phyloP scores from a whole-genome alignment of 2,113 vertebrate genomes.

The Coracopsis vasa region DNA sequence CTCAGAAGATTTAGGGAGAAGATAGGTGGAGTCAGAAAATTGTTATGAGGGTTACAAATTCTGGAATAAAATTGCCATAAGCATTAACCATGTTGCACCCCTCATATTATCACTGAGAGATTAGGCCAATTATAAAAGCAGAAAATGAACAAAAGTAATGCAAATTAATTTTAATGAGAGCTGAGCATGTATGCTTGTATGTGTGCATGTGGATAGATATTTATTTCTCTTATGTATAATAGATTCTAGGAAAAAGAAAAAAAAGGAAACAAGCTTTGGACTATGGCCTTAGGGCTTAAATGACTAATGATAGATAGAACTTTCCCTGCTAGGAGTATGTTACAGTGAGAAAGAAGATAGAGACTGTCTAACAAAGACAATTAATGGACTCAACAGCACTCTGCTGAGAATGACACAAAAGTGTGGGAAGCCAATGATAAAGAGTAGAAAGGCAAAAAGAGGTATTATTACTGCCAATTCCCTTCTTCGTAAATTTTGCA shows the following conservation, averaged over 20 bases:
- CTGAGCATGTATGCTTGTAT: neutral
- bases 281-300: neutral
- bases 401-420: neutral
- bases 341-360: neutral
- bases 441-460: neutral
- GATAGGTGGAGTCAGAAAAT: neutral
- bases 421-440: neutral
- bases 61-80: neutral
- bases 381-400: neutral
- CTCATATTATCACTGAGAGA: neutral
- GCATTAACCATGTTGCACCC: neutral
- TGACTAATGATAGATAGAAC: neutral
- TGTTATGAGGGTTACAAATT: neutral
- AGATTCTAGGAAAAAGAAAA: neutral
- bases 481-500: neutral
- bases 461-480: neutral
- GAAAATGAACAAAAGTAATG: neutral
- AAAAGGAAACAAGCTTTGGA: neutral
- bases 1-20: neutral
- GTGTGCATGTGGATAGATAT: neutral
- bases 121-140: neutral
- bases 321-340: neutral
- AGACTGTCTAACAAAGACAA: neutral
- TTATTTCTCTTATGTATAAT: neutral
- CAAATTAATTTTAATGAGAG: neutral